phyloP scores from a whole-genome alignment of 2,888 invertebrate species.

The Nycteola revayana region DNA sequence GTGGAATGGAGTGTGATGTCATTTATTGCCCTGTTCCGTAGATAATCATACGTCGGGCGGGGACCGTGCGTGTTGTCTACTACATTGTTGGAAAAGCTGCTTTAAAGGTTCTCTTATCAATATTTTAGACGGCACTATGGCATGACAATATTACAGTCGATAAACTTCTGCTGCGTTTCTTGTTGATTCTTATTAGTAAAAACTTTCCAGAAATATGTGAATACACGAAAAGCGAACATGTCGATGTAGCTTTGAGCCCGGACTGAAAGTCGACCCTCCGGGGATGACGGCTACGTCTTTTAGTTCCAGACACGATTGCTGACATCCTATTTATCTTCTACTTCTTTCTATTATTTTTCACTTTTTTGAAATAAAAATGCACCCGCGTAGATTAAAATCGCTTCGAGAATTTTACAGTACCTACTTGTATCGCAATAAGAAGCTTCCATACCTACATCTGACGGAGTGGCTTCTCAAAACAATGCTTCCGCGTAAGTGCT shows the following conservation, averaged over 20 bases:
- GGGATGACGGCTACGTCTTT: conserved; percentile 68
- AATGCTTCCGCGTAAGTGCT: conserved; percentile 75
- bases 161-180: conserved; percentile 80
- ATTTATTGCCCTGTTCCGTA: conserved; percentile 79
- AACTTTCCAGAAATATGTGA: conserved; percentile 75
- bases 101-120: conserved; percentile 79
- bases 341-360: conserved; percentile 72
- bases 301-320: conserved; percentile 77
- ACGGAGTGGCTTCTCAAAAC: conserved; percentile 68
- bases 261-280: conserved; percentile 60
- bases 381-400: conserved; percentile 75
- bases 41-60: conserved; percentile 76
- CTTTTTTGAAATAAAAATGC: conserved; percentile 76
- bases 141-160: conserved; percentile 80
- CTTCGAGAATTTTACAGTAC: conserved; percentile 66
- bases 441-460: conserved; percentile 65
- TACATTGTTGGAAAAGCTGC: conserved; percentile 82
- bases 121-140: conserved; percentile 82
- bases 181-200: conserved; percentile 76
- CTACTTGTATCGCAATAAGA: conserved; percentile 62
- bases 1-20: conserved; percentile 68
- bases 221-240: conserved; percentile 73
- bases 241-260: conserved; percentile 67
- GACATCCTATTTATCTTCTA: conserved; percentile 72
- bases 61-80: conserved; percentile 80